Percentiles rank a stretch among this genome's conserved stretches.
These are phyloP conservation scores for Copidosoma floridanum DNA, from an alignment of 1,140 invertebrate genomes.

Conservation along the genomic window DNA sequence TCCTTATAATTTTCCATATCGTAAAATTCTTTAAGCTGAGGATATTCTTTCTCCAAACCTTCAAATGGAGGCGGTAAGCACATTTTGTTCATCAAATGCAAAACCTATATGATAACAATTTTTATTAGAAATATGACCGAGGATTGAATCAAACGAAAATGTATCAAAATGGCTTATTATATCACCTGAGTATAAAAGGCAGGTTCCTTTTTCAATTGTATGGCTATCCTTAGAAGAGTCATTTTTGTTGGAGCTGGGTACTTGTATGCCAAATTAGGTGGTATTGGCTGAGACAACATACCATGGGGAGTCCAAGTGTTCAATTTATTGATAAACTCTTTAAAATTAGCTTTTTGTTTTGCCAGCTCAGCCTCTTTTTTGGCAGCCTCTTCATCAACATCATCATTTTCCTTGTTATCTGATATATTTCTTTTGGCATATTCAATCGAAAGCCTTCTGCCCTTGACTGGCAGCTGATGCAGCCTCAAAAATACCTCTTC, in stretches of 20 bases:
- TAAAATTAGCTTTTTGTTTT: constrained; percentile 54
- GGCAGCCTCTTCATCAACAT: constrained; percentile 19
- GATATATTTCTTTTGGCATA: constrained; percentile 57
- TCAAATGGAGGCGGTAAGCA: constrained; percentile 85
- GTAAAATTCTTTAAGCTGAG: constrained; percentile 45
- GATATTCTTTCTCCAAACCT: constrained; percentile 53
- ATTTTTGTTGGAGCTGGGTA: constrained; percentile 74
- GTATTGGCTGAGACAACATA: constrained; percentile 70
- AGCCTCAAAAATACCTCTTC: constrained; percentile 60
- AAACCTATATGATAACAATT: constrained; percentile 62
- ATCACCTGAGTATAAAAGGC: constrained; percentile 76
- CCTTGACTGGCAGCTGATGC: constrained; percentile 66
- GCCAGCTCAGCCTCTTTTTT: constrained; percentile 13
- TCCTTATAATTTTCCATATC: constrained; percentile 48
- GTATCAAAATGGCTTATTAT: neutral
- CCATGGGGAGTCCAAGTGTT: constrained; percentile 68
- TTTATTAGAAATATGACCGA: too few species aligned
- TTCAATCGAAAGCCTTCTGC: constrained; percentile 62
- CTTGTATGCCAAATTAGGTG: constrained; percentile 69
- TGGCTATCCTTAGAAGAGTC: constrained; percentile 76
- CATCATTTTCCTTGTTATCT: constrained; percentile 29
- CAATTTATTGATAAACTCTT: constrained; percentile 66
- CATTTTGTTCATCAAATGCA: constrained; percentile 97
- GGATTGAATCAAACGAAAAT: too few species aligned
- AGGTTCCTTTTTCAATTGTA: constrained; percentile 70